These are phyloP conservation scores for Brienomyrus brachyistius DNA, from an alignment of 2,113 vertebrate genomes.

Conservation along the genomic window DNA sequence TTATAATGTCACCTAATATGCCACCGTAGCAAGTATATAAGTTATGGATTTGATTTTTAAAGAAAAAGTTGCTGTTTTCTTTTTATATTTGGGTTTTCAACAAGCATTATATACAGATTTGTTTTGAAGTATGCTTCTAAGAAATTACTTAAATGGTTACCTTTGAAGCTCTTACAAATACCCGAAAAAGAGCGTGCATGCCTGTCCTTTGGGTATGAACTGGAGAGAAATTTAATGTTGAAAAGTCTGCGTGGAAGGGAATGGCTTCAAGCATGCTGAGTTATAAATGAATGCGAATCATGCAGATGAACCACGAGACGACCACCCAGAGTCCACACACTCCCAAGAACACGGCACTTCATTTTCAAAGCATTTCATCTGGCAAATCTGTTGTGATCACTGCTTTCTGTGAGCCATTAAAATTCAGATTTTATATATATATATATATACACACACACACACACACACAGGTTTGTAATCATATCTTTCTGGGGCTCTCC, in stretches of 20 bases:
- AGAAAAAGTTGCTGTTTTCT: neutral
- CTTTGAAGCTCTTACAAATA: neutral
- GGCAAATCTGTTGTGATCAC: neutral
- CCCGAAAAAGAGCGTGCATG: neutral
- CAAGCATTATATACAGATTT: neutral
- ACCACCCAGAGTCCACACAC: neutral
- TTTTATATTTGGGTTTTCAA: neutral
- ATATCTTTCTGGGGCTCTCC: too few relatives aligned
- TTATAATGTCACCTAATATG: neutral
- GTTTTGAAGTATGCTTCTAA: neutral
- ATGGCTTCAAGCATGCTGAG: neutral
- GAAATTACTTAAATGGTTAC: neutral
- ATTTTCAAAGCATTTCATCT: neutral
- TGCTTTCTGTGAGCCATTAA: neutral
- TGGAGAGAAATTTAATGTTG: neutral
- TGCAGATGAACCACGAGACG: neutral
- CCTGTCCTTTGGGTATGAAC: neutral
- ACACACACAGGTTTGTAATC: too few relatives aligned
- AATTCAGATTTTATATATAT: too few relatives aligned
- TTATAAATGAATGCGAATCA: neutral
- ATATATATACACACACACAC: too few relatives aligned
- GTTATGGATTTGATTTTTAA: neutral
- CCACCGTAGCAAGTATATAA: neutral
- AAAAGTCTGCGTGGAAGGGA: neutral
- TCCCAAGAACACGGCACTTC: neutral